Conservation (phyloP, 2,888 invertebrate species). For the Sipha maydis region DNA sequence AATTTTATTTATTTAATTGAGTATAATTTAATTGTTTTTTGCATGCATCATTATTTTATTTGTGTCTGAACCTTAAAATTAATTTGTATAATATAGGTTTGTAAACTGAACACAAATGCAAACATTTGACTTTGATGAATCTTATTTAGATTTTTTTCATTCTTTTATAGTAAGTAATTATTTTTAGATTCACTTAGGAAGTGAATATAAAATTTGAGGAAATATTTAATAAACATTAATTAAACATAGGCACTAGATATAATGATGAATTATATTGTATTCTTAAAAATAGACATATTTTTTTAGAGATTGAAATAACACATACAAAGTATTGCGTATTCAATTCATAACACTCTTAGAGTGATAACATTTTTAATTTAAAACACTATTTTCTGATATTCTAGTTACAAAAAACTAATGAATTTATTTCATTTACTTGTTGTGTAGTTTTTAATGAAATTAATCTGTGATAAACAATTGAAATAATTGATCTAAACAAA, state of each 20-base stretch:
- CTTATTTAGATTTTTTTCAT: slow-evolving; percentile 3
- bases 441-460: slow-evolving; percentile 46
- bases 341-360: not conserved
- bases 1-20: slow-evolving; percentile 28
- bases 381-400: slow-evolving; percentile 12
- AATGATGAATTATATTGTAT: not conserved
- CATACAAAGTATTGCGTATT: not conserved
- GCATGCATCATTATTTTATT: slow-evolving; percentile 38
- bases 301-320: not conserved
- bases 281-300: slow-evolving; percentile 7
- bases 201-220: not conserved
- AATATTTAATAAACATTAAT: not conserved
- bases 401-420: not conserved
- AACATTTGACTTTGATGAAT: slow-evolving; percentile 55
- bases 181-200: slow-evolving; percentile 1
- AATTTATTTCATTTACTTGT: slow-evolving; percentile 33
- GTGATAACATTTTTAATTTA: slow-evolving; percentile 14
- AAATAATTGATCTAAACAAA: slow-evolving; percentile 4
- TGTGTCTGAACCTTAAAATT: not conserved
- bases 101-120: slow-evolving; percentile 21
- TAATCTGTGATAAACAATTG: slow-evolving; percentile 45
- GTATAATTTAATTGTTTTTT: slow-evolving; percentile 22
- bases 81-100: not conserved
- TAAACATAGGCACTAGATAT: not conserved
- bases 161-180: not conserved